Base-by-base conservation (phyloP, 2,888 invertebrate genomes). In the Odiellus spinosus region DNA sequence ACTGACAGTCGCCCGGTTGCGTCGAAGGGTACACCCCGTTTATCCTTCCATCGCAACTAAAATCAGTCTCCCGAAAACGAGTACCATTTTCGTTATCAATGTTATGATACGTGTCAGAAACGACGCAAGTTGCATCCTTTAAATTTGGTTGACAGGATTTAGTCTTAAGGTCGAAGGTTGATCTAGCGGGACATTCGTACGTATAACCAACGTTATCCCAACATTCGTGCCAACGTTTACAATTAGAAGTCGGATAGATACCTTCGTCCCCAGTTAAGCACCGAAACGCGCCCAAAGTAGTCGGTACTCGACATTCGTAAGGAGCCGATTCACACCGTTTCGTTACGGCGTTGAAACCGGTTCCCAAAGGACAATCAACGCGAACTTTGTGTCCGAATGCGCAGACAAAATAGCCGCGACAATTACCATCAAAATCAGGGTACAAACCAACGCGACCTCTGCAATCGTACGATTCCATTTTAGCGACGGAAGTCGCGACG, bases 181-280 rank as follows among this genome's bases (percentile, higher is more conserved):
- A 40, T n/a, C 46, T 46, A 33, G 32, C 19, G 1, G 53, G 50
- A 32, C 53, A 53, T 3, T 43, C 42, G 19, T 49, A 50, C 15
- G 49, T 49, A 40, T 44, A 46, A 1, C 53, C 53, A 3, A 45
- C 36, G 1, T 50, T 48, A 32, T 51, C 46, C 21, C 51, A 39
- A 20, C 53, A 53, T 38, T 53, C 53, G 40, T 53, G 53, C 49
- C 51, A 53, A 15, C 40, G 26, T 2, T 44, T 35, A 26, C 53
- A 53, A 19, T 48, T 33, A 11, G 15, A 17, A 1, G 11, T 49
- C 12, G 15, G 12, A 18, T 51, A 53, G 8, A 51, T 43, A 17
- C 51, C 53, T 36, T 51, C 53, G 14, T 53, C 53, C 6, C 44
- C 45, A 4, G 44, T 48, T 4, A 49, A 40, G 33, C 53, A 53